Conservation (phyloP, 2,797 vertebrate genomes). For the Megalops cyprinoides region DNA sequence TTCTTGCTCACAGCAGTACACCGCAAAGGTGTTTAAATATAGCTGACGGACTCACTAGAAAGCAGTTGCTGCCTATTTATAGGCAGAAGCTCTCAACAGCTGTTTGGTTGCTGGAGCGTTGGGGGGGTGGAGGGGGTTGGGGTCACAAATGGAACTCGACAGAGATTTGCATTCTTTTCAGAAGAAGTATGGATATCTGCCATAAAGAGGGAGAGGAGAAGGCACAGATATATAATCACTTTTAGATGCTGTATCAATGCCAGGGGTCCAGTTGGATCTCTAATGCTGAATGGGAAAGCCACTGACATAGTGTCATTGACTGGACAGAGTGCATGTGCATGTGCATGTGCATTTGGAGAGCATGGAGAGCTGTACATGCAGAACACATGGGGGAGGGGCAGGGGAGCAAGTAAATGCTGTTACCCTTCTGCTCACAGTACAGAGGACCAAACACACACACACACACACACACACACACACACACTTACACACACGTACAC, state of each 20-base stretch:
- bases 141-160: background rate
- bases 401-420: background rate
- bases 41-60: constrained; percentile 2
- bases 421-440: background rate
- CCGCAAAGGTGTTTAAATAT: constrained; percentile 1
- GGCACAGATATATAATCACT: background rate
- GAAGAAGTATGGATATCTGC: constrained; percentile 4
- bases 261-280: background rate
- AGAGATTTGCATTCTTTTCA: constrained; percentile 28
- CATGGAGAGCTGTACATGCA: background rate
- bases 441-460: background rate
- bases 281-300: background rate
- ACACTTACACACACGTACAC: background rate
- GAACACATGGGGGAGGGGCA: background rate
- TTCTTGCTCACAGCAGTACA: background rate
- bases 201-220: background rate
- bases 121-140: background rate
- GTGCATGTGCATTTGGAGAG: no score
- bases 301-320: background rate
- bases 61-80: constrained; percentile 2
- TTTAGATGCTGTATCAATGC: background rate
- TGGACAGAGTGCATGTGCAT: no score
- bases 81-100: constrained; percentile 19
- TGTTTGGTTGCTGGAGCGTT: constrained; percentile 15
- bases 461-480: background rate